Conservation (phyloP, 2,113 vertebrate species). For the Colius striatus region DNA sequence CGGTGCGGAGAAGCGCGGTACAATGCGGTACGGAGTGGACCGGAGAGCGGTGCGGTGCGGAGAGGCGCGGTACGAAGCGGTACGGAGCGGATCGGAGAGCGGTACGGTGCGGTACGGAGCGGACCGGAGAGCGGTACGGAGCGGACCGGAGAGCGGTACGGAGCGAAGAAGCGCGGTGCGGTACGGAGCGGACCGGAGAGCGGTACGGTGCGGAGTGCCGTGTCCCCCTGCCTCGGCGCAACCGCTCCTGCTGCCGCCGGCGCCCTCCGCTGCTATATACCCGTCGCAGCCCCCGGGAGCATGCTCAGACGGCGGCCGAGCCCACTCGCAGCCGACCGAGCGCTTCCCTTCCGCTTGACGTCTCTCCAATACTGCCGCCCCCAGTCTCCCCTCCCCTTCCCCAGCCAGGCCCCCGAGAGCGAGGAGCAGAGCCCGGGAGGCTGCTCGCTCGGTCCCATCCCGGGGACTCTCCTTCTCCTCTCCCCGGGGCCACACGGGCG, state of each 20-base stretch:
- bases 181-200: no score
- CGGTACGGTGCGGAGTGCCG: background rate
- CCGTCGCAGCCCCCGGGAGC: conserved; percentile 61
- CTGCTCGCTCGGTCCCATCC: background rate
- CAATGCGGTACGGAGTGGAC: background rate
- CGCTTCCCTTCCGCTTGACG: conserved; percentile 69
- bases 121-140: no score
- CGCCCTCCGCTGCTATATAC: conserved; percentile 54
- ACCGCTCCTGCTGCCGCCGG: background rate
- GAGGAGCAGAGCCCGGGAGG: no score
- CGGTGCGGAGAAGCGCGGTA: background rate
- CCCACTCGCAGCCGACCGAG: conserved; percentile 39
- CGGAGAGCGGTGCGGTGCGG: background rate
- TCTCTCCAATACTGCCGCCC: background rate
- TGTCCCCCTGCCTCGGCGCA: background rate
- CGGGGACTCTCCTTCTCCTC: no score
- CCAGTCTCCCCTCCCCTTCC: background rate
- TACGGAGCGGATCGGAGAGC: no score
- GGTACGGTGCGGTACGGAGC: no score
- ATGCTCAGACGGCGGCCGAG: conserved; percentile 70
- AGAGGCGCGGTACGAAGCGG: background rate
- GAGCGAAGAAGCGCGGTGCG: no score
- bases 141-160: no score
- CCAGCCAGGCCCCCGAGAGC: no score
- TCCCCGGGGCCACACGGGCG: no score